phyloP scores from a whole-genome alignment of 2,888 invertebrate genomes.

The Onchidella celtica region DNA sequence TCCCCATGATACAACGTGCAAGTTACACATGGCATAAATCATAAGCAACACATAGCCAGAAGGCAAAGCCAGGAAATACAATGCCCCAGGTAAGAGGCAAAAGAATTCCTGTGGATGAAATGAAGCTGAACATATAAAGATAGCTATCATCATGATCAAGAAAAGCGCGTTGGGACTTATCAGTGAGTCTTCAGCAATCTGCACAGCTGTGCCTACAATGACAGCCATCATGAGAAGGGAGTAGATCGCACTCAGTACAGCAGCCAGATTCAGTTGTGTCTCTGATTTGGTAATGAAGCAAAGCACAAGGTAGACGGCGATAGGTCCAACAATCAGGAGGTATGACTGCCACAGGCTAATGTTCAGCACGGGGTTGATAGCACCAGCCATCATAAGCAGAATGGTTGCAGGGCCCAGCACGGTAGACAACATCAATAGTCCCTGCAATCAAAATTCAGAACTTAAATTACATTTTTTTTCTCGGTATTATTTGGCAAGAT shows the following conservation, averaged over 20 bases:
- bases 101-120: slow-evolving; percentile 78
- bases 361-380: slow-evolving; percentile 73
- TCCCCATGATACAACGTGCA: slow-evolving; percentile 96
- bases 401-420: slow-evolving; percentile 74
- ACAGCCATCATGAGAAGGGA: slow-evolving; percentile 78
- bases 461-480: too few relatives aligned
- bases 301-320: slow-evolving; percentile 69
- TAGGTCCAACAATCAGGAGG: slow-evolving; percentile 71
- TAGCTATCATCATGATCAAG: slow-evolving; percentile 68
- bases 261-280: slow-evolving; percentile 72
- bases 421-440: slow-evolving; percentile 62
- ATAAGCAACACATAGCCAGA: slow-evolving; percentile 96
- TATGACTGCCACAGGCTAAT: slow-evolving; percentile 70
- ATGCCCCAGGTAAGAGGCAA: slow-evolving; percentile 74
- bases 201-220: slow-evolving; percentile 72
- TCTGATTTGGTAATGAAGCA: slow-evolving; percentile 72
- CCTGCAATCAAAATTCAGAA: slow-evolving; percentile 29
- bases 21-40: slow-evolving; percentile 93
- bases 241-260: slow-evolving; percentile 71
- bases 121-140: slow-evolving; percentile 71
- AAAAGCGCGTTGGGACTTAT: slow-evolving; percentile 77
- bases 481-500: too few relatives aligned
- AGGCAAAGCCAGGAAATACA: slow-evolving; percentile 95
- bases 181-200: slow-evolving; percentile 70
- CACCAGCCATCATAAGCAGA: slow-evolving; percentile 78